A percentile compares a stretch with the other conserved stretches of the same genome.
These are phyloP conservation scores for Rhynchophorus ferrugineus DNA, from an alignment of 1,140 invertebrate species.

Conservation along the genomic window DNA sequence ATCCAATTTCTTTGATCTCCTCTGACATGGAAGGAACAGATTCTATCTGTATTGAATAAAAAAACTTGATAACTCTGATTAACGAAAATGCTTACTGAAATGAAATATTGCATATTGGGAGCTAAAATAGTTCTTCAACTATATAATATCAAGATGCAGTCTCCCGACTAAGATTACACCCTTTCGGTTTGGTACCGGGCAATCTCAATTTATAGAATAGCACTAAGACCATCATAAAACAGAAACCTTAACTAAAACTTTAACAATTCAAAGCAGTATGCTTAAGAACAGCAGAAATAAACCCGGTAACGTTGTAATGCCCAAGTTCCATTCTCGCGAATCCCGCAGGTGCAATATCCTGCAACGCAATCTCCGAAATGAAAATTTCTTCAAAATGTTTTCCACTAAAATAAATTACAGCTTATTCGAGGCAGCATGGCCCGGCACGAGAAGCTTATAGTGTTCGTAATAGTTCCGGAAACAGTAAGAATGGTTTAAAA, in stretches of 20 bases:
- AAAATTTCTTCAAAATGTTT: background rate
- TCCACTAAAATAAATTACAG: background rate
- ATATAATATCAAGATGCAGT: too few relatives aligned
- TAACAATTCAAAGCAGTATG: background rate
- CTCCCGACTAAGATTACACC: too few relatives aligned
- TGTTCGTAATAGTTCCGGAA: background rate
- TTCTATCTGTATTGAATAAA: too few relatives aligned
- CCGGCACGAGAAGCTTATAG: background rate
- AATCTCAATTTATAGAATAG: background rate
- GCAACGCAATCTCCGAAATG: background rate
- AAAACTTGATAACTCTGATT: too few relatives aligned
- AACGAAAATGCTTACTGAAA: too few relatives aligned
- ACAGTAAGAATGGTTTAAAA: background rate
- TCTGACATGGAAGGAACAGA: too few relatives aligned
- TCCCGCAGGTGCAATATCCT: background rate
- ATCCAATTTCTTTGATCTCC: too few relatives aligned
- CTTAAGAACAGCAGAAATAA: background rate
- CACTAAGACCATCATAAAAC: background rate
- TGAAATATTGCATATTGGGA: too few relatives aligned
- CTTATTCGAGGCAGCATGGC: background rate
- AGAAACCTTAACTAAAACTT: background rate
- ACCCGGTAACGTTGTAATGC: background rate
- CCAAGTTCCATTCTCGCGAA: background rate
- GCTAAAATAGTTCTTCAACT: too few relatives aligned
- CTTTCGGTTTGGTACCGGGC: too few relatives aligned